Percentiles rank a stretch among this genome's conserved stretches.
Evolutionary conservation across 2,888 invertebrate species (phyloP).

Genomic region (Himalopsyche tibetana): DNA sequence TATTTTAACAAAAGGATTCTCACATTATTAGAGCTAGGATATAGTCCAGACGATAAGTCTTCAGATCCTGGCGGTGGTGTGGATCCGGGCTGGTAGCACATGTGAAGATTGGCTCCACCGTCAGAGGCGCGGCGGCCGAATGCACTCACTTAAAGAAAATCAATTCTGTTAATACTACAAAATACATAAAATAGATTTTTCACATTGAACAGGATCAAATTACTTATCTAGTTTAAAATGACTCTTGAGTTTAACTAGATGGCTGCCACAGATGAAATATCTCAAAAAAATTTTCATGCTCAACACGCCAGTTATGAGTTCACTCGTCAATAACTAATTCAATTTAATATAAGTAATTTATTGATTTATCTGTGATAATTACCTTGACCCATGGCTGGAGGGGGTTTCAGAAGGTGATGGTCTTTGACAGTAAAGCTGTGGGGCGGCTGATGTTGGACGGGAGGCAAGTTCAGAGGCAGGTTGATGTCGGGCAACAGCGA

Average conservation of each 20-base stretch:
- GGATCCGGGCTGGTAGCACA: slow-evolving; percentile 77
- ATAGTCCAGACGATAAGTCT: slow-evolving; percentile 74
- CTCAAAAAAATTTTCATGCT: no score
- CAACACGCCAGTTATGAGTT: no score
- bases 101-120: slow-evolving; percentile 94
- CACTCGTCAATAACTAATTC: no score
- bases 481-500: slow-evolving; percentile 87
- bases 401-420: slow-evolving; percentile 95
- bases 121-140: slow-evolving; percentile 96
- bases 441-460: slow-evolving; percentile 89
- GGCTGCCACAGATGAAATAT: no score
- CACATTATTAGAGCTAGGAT: slow-evolving; percentile 74
- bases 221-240: no score
- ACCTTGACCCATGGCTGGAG: slow-evolving; percentile 91
- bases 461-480: slow-evolving; percentile 89
- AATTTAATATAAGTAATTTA: no score
- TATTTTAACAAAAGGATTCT: slow-evolving; percentile 65
- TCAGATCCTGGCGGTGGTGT: slow-evolving; percentile 73
- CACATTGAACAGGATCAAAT: no score
- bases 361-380: slow-evolving; percentile 64
- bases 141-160: slow-evolving; percentile 78
- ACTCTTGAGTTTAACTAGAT: no score
- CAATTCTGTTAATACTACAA: not conserved
- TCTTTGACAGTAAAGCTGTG: slow-evolving; percentile 93
- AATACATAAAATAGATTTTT: no score